phyloP scores from a whole-genome alignment of 2,113 vertebrate species.

The Axis porcinus region DNA sequence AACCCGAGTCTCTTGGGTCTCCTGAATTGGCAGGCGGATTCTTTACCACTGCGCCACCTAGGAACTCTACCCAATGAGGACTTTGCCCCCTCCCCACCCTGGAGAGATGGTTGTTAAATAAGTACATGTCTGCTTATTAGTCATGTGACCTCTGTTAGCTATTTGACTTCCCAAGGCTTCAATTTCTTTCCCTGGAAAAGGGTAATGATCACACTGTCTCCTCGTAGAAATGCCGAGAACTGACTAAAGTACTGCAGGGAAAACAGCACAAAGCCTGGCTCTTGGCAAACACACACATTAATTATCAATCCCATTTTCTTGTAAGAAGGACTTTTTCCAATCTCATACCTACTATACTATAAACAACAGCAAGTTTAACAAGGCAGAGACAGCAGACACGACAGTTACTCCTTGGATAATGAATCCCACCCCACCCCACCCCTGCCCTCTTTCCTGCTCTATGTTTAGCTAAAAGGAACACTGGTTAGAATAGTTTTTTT shows the following conservation, averaged over 20 bases:
- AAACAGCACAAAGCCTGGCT: not conserved
- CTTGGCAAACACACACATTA: not conserved
- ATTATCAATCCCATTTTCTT: not conserved
- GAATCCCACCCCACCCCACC: not conserved
- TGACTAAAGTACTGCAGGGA: not conserved
- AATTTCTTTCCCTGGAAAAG: not conserved
- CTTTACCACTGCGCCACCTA: not conserved
- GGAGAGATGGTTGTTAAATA: not conserved
- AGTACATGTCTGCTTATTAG: not conserved
- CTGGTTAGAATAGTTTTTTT: not conserved
- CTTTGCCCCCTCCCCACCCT: fast-evolving
- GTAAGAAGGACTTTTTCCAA: not conserved
- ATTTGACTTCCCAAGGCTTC: not conserved
- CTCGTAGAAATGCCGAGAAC: not conserved
- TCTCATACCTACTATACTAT: not conserved
- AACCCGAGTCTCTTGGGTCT: not conserved
- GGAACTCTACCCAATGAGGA: not conserved
- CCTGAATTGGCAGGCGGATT: not conserved
- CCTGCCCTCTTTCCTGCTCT: not conserved
- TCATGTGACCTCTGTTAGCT: not conserved
- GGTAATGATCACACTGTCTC: not conserved
- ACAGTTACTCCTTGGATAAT: not conserved
- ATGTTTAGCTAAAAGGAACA: not conserved
- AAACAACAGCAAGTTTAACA: not conserved
- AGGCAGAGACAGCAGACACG: not conserved